Evolutionary conservation across 2,113 vertebrate species (phyloP), one percentile per base, ranked within the genome.

Genomic region (Triplophysa siluroides): DNA sequence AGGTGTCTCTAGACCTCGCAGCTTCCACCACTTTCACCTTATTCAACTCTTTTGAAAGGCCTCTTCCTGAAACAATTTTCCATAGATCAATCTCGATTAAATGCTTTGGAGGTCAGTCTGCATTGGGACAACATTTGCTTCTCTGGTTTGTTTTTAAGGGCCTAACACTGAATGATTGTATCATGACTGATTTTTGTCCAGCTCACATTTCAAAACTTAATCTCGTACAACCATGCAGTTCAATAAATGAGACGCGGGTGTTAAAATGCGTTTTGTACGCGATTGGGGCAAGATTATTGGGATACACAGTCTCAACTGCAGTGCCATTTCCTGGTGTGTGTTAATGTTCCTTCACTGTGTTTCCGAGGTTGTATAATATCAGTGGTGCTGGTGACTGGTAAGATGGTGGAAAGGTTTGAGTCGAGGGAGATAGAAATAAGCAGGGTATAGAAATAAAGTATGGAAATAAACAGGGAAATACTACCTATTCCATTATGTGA

Each of bases 11-110:
- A 26, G 38, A 62, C 41, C 52, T 73, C 13, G 54, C 24, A 71
- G 38, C 12, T 47, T 21, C 19, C 9, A 10, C n/a, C n/a, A 58
- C 54, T 19, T n/a, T 68, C 19, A 45, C 41, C 56, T 33, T 77
- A 18, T 61, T 74, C 9, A 45, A 12, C 9, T 45, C 10, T 45
- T 45, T 45, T 45, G 7, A 74, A 74, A 8, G 23, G 29, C 19
- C 54, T 21, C 24, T 41, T 24, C n/a, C 69, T 58, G n/a, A 45
- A 77, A 13, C 16, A 29, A 65, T 56, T 47, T 81, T 76, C 81
- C 79, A 86, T 87, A 84, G 88, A 72, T 83, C 64, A 58, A 80
- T 88, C 88, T 90, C 86, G 89, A 88, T 89, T 86, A 81, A 87
- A 91, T 85, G 66, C 76, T 72, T 81, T 63, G 71, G 67, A 81